Base-by-base conservation (phyloP, 2,888 invertebrate species). In the Thera britannica region DNA sequence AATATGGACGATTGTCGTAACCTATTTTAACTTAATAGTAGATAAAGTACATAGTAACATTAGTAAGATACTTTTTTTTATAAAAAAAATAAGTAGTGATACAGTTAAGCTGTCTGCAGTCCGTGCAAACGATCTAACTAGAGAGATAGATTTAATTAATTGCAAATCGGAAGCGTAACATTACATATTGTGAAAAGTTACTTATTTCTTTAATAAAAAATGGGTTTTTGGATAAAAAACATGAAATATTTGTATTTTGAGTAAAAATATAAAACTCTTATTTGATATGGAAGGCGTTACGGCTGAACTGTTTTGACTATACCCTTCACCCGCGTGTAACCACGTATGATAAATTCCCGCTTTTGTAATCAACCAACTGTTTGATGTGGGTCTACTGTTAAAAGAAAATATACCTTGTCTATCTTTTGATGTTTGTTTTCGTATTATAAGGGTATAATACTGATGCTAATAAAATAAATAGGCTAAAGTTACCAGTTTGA, bases 331-430 rank as follows among this genome's bases (percentile, higher is more conserved):
- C 7, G 65, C 62, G 69, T 65, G 65, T 65, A 64, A 63, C 54
- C 70, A 54, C 52, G 57, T 66, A 70, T 66, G 70, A 69, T 69
- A 65, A 62, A 70, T 70, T 66, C 60, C 44, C 52, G 63, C 70
- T 70, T 70, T 70, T 70, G 70, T 70, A 70, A 70, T 64, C 66
- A 66, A 66, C 60, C 66, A 36, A 49, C 70, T 66, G 65, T 70
- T 70, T 70, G 70, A 70, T 70, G 66, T 66, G 63, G 66, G 63
- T 66, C 57, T 48, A 60, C 69, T 63, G 60, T 61, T 48, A 48
- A 60, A 58, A 66, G 60, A 63, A 66, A 66, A 70, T 62, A 65
- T 68, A 65, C 59, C 56, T 44, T 48, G 56, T 54, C 65, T 64
- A 61, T 65, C 62, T 55, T 65, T 68, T 68, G 68, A 61, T 62